phyloP scores from a whole-genome alignment of 2,888 invertebrate genomes.

The Eudasyphora cyanicolor region DNA sequence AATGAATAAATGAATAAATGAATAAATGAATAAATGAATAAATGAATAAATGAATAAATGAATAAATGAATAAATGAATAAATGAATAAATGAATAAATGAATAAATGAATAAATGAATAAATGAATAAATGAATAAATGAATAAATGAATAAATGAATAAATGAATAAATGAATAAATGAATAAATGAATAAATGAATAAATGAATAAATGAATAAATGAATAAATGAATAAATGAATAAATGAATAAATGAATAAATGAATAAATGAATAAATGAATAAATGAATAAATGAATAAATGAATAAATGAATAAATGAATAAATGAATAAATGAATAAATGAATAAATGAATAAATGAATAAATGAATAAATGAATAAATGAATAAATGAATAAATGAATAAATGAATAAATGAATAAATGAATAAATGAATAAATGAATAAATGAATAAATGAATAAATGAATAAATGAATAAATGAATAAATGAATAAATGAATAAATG shows the following conservation, averaged over 20 bases:
- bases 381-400: no score
- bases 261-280: neutral
- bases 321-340: no score
- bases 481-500: no score
- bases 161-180: neutral
- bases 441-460: no score
- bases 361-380: no score
- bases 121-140: neutral
- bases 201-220: neutral
- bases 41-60: neutral
- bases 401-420: no score
- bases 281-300: no score
- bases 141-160: neutral
- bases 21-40: neutral
- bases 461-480: no score
- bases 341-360: no score
- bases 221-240: constrained; percentile 5
- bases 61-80: neutral
- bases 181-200: neutral
- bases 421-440: no score
- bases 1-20: neutral
- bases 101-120: neutral
- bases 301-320: no score
- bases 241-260: neutral
- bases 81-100: neutral